These are phyloP conservation scores for Temnothorax ravouxi DNA, from an alignment of 2,888 invertebrate genomes.

Conservation along the genomic window DNA sequence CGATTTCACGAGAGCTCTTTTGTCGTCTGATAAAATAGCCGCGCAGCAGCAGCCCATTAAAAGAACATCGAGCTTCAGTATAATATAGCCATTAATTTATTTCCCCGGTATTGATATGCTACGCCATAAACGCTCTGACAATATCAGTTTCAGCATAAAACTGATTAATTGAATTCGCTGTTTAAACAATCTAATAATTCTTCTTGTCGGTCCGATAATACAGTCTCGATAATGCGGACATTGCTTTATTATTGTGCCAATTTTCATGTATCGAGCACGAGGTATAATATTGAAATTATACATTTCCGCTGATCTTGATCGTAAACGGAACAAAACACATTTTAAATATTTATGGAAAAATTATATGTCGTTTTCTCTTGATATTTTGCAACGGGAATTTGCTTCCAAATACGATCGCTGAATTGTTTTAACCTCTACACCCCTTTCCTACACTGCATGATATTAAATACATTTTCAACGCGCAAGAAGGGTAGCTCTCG, in stretches of 20 bases:
- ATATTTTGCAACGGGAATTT: conserved; percentile 6
- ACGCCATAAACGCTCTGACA: conserved; percentile 40
- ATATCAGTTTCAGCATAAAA: conserved; percentile 46
- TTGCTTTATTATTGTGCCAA: conserved; percentile 15
- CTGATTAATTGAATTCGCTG: conserved; percentile 43
- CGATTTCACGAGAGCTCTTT: conserved; percentile 21
- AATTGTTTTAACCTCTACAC: not conserved
- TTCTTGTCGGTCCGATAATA: conserved; percentile 27
- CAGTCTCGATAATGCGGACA: conserved; percentile 15
- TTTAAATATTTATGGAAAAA: conserved; percentile 4
- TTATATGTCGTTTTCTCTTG: not conserved
- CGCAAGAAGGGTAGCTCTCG: conserved; percentile 17
- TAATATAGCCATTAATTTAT: conserved; percentile 50
- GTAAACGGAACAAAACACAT: not conserved
- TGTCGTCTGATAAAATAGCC: conserved; percentile 31
- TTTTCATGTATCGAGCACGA: conserved; percentile 2
- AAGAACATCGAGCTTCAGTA: conserved; percentile 39
- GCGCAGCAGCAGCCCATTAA: conserved; percentile 23
- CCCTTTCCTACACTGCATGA: conserved; percentile 9
- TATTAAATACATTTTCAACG: conserved; percentile 57
- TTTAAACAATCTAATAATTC: conserved; percentile 50
- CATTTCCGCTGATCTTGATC: not conserved
- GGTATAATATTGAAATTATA: conserved; percentile 13
- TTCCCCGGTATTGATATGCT: conserved; percentile 42
- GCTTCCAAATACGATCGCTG: not conserved